Evolutionary conservation across 2,797 vertebrate genomes (phyloP).

Genomic region (Hypotaenidia philippensis): DNA sequence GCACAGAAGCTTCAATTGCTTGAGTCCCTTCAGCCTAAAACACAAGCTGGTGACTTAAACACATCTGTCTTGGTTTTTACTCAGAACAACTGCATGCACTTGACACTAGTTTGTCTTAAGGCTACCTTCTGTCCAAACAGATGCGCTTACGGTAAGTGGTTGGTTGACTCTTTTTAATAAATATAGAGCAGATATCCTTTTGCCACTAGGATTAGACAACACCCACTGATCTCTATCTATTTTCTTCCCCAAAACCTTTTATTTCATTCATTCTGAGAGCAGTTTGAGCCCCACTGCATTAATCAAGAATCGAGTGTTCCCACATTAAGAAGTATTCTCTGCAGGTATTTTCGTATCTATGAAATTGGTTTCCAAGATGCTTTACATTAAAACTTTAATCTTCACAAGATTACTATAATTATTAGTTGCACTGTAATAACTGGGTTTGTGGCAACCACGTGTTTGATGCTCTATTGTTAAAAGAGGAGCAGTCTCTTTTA

Average conservation of each 20-base stretch:
- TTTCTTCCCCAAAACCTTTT: neutral
- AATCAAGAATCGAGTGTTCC: neutral
- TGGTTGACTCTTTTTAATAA: neutral
- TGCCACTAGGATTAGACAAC: neutral
- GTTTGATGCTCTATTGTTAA: conserved; percentile 45
- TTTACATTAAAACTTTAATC: conserved; percentile 68
- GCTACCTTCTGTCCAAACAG: neutral
- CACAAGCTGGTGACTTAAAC: neutral
- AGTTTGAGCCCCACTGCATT: conserved; percentile 11
- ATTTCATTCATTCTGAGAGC: neutral
- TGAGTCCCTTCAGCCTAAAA: neutral
- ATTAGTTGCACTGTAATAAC: conserved; percentile 55
- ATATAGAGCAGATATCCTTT: neutral
- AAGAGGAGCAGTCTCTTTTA: conserved; percentile 19
- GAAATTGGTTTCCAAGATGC: conserved; percentile 33
- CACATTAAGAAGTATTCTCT: conserved; percentile 48
- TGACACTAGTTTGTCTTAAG: neutral
- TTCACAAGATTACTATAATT: conserved; percentile 55
- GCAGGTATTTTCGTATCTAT: conserved; percentile 42
- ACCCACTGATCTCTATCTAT: neutral
- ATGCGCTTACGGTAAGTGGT: neutral
- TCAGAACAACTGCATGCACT: neutral
- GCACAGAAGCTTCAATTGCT: neutral
- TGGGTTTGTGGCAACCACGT: conserved; percentile 25
- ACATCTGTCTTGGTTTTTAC: neutral